These are phyloP conservation scores for Emydocephalus ijimae DNA, from an alignment of 2,113 vertebrate genomes.

Conservation along the genomic window DNA sequence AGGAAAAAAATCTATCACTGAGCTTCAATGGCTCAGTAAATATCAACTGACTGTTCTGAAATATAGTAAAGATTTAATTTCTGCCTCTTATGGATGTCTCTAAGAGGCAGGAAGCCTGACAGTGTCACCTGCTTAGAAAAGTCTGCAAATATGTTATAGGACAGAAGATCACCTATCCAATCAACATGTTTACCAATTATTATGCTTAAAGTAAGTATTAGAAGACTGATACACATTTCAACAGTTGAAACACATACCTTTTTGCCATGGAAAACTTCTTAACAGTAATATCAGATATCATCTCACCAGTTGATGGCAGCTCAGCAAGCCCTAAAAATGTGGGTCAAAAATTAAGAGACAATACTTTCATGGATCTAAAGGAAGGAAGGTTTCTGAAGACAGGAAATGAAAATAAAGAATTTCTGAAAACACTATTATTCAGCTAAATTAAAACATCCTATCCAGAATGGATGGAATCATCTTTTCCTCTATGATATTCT, in stretches of 20 bases:
- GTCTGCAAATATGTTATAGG: background rate
- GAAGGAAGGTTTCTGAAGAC: background rate
- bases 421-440: background rate
- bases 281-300: background rate
- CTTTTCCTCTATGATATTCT: background rate
- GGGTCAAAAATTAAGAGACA: background rate
- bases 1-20: background rate
- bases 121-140: background rate
- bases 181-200: background rate
- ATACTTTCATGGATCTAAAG: background rate
- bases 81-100: background rate
- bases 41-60: background rate
- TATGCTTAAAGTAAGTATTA: background rate
- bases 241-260: background rate
- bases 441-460: background rate
- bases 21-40: background rate
- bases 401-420: background rate
- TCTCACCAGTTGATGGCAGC: background rate
- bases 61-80: background rate
- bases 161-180: background rate
- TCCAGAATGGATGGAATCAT: too few relatives aligned
- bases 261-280: slow-evolving; percentile 1
- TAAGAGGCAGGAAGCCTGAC: background rate
- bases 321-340: slow-evolving; percentile 2
- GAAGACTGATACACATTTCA: background rate